These are phyloP conservation scores for Acrossocheilus fasciatus DNA, from an alignment of 2,797 vertebrate genomes.

Conservation along the genomic window DNA sequence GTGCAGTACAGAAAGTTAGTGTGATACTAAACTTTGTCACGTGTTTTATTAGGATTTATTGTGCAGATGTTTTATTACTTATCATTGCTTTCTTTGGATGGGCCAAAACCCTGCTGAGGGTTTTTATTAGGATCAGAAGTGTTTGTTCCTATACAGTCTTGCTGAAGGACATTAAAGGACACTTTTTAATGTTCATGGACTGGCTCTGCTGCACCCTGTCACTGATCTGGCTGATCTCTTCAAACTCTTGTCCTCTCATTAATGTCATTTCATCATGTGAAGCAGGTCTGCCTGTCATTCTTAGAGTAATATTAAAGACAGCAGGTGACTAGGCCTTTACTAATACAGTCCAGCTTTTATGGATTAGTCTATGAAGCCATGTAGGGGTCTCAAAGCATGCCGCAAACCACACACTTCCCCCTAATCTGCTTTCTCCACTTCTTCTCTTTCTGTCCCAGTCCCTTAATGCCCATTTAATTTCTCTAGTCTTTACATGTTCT, in stretches of 20 bases:
- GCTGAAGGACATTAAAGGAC: neutral
- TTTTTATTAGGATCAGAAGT: neutral
- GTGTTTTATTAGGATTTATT: slow-evolving; percentile 9
- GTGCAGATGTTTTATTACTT: neutral
- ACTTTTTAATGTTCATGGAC: neutral
- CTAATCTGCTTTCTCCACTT: neutral
- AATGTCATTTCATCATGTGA: slow-evolving; percentile 1
- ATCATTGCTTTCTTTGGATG: neutral
- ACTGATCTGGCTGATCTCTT: slow-evolving; percentile 11
- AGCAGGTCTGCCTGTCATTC: slow-evolving; percentile 10
- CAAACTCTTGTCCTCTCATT: slow-evolving; percentile 9
- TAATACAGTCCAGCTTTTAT: slow-evolving; percentile 19
- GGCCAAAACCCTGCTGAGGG: neutral
- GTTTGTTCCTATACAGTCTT: slow-evolving; percentile 12
- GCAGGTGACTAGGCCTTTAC: slow-evolving; percentile 28
- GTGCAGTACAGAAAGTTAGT: neutral
- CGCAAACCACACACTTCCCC: slow-evolving; percentile 4
- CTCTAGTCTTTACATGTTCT: neutral
- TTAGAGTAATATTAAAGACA: slow-evolving; percentile 31
- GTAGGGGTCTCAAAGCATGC: slow-evolving; percentile 13
- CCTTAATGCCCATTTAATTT: neutral
- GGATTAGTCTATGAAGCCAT: slow-evolving; percentile 12
- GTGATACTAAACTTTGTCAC: neutral
- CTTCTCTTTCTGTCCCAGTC: neutral
- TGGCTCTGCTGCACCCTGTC: neutral